Evolutionary conservation across 2,113 vertebrate species (phyloP).

Genomic region (Xenopus borealis): DNA sequence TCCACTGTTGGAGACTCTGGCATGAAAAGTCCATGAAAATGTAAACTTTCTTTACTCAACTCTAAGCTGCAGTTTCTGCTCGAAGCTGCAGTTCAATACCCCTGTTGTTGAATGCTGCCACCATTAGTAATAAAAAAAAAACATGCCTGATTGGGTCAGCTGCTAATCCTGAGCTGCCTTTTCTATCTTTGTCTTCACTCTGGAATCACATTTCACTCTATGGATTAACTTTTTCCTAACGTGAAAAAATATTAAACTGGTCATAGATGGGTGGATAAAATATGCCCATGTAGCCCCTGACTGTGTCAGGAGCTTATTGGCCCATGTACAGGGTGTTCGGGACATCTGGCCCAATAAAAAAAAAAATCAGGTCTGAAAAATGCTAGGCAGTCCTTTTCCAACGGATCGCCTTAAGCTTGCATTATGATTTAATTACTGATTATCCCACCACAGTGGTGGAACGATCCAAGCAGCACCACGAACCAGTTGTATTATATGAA

Average conservation of each 20-base stretch:
- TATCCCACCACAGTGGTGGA: too few relatives aligned
- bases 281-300: too few relatives aligned
- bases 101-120: constrained; percentile 5
- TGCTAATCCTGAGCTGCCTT: constrained; percentile 3
- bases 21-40: neutral
- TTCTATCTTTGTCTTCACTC: constrained; percentile 1
- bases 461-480: too few relatives aligned
- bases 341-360: too few relatives aligned
- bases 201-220: neutral
- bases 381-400: too few relatives aligned
- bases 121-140: constrained; percentile 16
- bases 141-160: neutral
- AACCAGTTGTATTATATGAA: too few relatives aligned
- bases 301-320: too few relatives aligned
- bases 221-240: neutral
- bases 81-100: neutral
- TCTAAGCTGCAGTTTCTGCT: neutral
- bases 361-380: too few relatives aligned
- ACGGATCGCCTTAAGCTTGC: too few relatives aligned
- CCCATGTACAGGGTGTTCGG: too few relatives aligned
- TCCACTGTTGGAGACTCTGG: neutral
- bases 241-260: neutral
- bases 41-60: neutral
- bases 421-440: too few relatives aligned
- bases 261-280: too few relatives aligned